These are phyloP conservation scores for Hanleya hanleyi DNA, from an alignment of 2,888 invertebrate species.

Conservation along the genomic window DNA sequence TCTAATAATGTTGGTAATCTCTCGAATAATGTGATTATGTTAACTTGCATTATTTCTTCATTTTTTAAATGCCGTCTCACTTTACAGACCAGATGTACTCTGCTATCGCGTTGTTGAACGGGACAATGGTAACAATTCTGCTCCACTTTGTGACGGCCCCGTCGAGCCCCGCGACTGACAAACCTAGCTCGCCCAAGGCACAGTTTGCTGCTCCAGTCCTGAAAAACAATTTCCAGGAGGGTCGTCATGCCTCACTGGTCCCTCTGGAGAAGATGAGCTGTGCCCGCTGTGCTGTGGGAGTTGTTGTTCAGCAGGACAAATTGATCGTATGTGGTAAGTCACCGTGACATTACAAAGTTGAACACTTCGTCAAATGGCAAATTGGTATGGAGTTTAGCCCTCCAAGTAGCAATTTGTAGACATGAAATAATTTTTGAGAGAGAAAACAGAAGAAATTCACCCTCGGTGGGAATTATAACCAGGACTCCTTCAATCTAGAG, in stretches of 20 bases:
- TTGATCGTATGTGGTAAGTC: conserved; percentile 85
- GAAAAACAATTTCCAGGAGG: conserved; percentile 60
- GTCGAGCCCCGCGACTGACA: conserved; percentile 36
- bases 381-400: too few relatives aligned
- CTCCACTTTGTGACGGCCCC: conserved; percentile 42
- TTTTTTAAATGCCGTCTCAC: too few relatives aligned
- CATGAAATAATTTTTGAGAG: too few relatives aligned
- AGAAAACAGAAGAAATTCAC: too few relatives aligned
- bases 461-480: too few relatives aligned
- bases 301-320: conserved; percentile 81
- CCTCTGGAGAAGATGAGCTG: conserved; percentile 79
- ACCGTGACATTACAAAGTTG: not conserved
- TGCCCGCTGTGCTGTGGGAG: conserved; percentile 84
- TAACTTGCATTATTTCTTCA: too few relatives aligned
- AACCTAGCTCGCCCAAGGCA: conserved; percentile 60
- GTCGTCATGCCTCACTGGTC: conserved; percentile 39
- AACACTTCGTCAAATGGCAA: too few relatives aligned
- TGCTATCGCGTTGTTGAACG: conserved; percentile 80
- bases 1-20: too few relatives aligned
- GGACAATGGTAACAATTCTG: conserved; percentile 79
- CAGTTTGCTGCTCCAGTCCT: conserved; percentile 21
- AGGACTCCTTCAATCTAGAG: too few relatives aligned
- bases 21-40: too few relatives aligned
- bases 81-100: conserved; percentile 71
- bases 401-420: too few relatives aligned